phyloP scores from a whole-genome alignment of 2,888 invertebrate genomes.

The Vanessa cardui region DNA sequence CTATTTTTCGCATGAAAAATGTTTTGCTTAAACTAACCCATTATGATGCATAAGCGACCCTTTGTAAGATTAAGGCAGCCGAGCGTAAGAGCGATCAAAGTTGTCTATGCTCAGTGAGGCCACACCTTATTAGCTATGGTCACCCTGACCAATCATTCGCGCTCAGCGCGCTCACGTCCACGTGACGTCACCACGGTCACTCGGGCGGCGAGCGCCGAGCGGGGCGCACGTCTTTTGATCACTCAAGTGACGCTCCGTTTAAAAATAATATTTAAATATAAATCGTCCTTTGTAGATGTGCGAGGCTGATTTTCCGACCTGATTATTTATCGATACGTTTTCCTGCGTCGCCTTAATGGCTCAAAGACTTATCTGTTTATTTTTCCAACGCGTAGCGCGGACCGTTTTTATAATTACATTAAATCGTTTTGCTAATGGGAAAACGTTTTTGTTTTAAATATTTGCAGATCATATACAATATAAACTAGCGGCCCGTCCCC shows the following conservation, averaged over 20 bases:
- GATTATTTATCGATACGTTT: constrained; percentile 32
- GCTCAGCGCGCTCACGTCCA: constrained; percentile 60
- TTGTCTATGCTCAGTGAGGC: constrained; percentile 60
- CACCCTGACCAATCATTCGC: constrained; percentile 62
- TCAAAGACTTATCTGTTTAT: too few species aligned
- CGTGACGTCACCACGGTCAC: constrained; percentile 49
- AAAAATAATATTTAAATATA: constrained; percentile 44
- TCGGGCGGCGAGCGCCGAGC: constrained; percentile 42
- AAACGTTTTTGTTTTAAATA: too few species aligned
- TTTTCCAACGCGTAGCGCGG: too few species aligned
- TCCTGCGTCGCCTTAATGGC: background rate
- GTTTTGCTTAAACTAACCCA: constrained; percentile 12
- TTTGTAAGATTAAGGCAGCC: constrained; percentile 61
- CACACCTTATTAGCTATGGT: constrained; percentile 67
- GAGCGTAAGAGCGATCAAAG: constrained; percentile 64
- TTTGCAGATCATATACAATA: too few species aligned
- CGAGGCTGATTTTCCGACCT: constrained; percentile 37
- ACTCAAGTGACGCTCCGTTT: constrained; percentile 46
- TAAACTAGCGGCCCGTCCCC: too few species aligned
- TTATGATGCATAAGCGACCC: constrained; percentile 36
- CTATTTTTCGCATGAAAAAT: constrained; percentile 21
- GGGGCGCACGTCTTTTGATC: constrained; percentile 47
- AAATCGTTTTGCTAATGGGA: too few species aligned
- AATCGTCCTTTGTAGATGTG: constrained; percentile 29
- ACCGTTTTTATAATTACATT: too few species aligned